Evolutionary conservation across 2,113 vertebrate species (phyloP).

Genomic region (Crotalus tigris): DNA sequence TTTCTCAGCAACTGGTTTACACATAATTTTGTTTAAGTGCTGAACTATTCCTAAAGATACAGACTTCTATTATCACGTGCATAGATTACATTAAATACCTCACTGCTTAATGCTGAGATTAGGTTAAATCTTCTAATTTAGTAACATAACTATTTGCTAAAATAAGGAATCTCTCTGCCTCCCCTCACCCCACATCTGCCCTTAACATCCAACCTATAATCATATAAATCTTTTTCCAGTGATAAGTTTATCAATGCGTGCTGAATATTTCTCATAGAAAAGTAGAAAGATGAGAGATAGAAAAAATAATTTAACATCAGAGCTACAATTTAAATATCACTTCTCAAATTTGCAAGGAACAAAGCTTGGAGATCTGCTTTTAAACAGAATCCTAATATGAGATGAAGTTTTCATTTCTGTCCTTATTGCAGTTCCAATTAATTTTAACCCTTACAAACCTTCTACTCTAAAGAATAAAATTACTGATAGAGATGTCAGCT

Average conservation of each 20-base stretch:
- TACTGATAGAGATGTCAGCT: neutral
- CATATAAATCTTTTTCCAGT: neutral
- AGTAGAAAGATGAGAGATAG: too few relatives aligned
- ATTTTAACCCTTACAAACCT: neutral
- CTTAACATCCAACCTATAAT: neutral
- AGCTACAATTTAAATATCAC: neutral
- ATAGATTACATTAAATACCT: slow-evolving; percentile 41
- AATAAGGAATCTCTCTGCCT: neutral
- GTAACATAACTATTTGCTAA: slow-evolving; percentile 22
- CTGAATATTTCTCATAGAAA: neutral
- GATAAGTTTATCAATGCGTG: neutral
- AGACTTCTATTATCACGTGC: slow-evolving; percentile 39
- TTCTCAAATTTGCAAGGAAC: neutral
- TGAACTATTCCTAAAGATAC: slow-evolving; percentile 28
- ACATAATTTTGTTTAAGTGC: slow-evolving; percentile 52
- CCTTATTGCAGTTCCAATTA: neutral
- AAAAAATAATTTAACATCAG: neutral
- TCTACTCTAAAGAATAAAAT: neutral
- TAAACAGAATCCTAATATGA: neutral
- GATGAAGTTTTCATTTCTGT: neutral
- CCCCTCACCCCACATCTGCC: neutral
- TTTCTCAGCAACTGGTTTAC: slow-evolving; percentile 59
- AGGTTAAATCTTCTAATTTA: slow-evolving; percentile 15
- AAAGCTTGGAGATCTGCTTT: neutral
- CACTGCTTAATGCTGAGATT: slow-evolving; percentile 29